Evolutionary conservation across 2,113 vertebrate genomes (phyloP).

Genomic region (Sterna hirundo): DNA sequence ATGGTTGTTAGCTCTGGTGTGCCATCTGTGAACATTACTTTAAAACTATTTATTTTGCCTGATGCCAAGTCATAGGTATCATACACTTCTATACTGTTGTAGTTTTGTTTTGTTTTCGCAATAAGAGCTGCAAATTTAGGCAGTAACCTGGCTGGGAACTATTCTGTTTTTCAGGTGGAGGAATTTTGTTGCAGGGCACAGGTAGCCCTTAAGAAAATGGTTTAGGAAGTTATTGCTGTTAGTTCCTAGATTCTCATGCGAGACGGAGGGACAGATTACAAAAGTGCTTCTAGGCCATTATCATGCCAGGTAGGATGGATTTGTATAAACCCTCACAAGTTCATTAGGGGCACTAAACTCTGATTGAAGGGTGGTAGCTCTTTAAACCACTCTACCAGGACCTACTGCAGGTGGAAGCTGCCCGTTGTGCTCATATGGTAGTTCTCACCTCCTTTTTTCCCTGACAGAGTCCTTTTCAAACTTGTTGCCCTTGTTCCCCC

Average conservation of each 20-base stretch:
- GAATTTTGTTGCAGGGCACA: neutral
- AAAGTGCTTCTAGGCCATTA: neutral
- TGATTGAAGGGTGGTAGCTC: neutral
- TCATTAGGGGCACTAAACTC: neutral
- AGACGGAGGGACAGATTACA: neutral
- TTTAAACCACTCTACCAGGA: neutral
- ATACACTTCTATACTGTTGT: neutral
- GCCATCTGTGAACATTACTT: neutral
- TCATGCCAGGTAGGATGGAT: neutral
- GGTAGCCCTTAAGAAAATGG: neutral
- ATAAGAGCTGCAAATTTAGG: neutral
- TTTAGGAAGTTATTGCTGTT: neutral
- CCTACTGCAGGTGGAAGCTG: neutral
- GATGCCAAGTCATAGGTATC: neutral
- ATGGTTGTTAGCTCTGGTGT: neutral
- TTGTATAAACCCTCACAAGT: neutral
- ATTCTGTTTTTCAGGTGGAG: neutral
- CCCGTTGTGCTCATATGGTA: fast-evolving
- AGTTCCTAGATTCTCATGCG: neutral
- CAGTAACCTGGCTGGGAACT: neutral
- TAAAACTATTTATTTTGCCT: neutral
- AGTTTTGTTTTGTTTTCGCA: neutral
- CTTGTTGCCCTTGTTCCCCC: neutral
- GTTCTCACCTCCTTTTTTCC: neutral
- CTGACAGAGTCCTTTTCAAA: neutral